Evolutionary conservation across 2,797 vertebrate species (phyloP), one percentile per base, ranked within the genome.

Genomic region (Catharus ustulatus): DNA sequence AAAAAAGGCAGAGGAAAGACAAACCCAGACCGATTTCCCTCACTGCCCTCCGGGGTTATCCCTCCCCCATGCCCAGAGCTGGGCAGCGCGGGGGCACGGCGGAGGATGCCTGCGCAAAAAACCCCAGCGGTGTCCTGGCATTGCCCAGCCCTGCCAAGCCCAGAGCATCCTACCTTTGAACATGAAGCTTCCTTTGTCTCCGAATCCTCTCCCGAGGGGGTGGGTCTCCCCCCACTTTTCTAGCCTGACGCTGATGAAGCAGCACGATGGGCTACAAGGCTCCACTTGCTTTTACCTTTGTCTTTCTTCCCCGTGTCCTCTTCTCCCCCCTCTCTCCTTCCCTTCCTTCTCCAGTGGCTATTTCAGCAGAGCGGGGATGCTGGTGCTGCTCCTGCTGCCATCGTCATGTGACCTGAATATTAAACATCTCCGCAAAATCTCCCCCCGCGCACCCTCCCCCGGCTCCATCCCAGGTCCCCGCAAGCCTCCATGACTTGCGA

Each of bases 121-220:
- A 22, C 64, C 82, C 61, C 51, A 62, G 76, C 23, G 2, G 64
- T 11, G 1, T 87, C 80, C 68, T 27, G 13, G 80, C 77, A 72
- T 57, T 74, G 6, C 82, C 67, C 84, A 95, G 79, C 95, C 84
- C 57, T 72, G 83, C 40, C 52, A 73, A 92, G 62, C 88, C 90
- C 63, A 15, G 71, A 94, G 92, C 94, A 96, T 95, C 98, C 92
- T 97, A 98, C 97, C 98, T 98, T 98, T 98, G 96, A 98, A 98
- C 98, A 98, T 98, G 98, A 98, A 98, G 97, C 95, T 97, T 98
- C 94, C 97, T 98, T 98, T 98, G 97, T 98, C 96, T 98, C 95
- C 22, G 84, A 97, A 95, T 96, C 93, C 93, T 97, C 96, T 97
- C 94, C 87, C 92, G 30, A 90, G 91, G 91, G 96, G 94, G 88